phyloP scores from a whole-genome alignment of 2,797 vertebrate species.

The Chromis chromis region DNA sequence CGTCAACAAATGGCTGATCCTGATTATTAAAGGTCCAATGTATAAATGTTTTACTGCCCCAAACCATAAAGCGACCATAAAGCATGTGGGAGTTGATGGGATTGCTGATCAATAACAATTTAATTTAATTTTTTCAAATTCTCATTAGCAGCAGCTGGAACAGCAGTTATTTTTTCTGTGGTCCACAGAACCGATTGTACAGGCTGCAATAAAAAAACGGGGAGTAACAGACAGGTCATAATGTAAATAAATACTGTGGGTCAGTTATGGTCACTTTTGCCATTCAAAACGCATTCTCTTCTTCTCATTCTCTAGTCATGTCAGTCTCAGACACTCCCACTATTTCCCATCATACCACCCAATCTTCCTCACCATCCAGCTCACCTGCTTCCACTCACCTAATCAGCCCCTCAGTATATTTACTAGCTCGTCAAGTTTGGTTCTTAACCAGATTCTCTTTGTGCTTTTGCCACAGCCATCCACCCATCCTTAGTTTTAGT shows the following conservation, averaged over 20 bases:
- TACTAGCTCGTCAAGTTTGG: no score
- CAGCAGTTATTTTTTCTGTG: not conserved
- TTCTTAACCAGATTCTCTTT: no score
- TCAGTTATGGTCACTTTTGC: not conserved
- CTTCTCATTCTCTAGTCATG: not conserved
- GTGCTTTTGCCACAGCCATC: not conserved
- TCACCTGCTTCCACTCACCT: no score
- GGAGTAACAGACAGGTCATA: not conserved
- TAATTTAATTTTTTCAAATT: slow-evolving; percentile 23
- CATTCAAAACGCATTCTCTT: not conserved
- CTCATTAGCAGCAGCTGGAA: not conserved
- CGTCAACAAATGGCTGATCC: slow-evolving; percentile 6
- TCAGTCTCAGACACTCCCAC: not conserved
- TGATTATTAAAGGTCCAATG: slow-evolving; percentile 5
- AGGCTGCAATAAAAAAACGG: not conserved
- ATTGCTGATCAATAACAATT: slow-evolving; percentile 31
- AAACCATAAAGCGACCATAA: slow-evolving; percentile 13
- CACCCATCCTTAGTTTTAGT: no score
- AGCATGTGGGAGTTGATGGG: slow-evolving; percentile 8
- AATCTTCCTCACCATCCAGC: not conserved
- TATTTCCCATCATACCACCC: not conserved
- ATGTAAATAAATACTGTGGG: not conserved
- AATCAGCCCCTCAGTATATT: not conserved
- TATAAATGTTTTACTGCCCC: slow-evolving; percentile 4
- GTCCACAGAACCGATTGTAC: not conserved